These are phyloP conservation scores for Spisula solida DNA, from an alignment of 2,888 invertebrate genomes.

Conservation along the genomic window DNA sequence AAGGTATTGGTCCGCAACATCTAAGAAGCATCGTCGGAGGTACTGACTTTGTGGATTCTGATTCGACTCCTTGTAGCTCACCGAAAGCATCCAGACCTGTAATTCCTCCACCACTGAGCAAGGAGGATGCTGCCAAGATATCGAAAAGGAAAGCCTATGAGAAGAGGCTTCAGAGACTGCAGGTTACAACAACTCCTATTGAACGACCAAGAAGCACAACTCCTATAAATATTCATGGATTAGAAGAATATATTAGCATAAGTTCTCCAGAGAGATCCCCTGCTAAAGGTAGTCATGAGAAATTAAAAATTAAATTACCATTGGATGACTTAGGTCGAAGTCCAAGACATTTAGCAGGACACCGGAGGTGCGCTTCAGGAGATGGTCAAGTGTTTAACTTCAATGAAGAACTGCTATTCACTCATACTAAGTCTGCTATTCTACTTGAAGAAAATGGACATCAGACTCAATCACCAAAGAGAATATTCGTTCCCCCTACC, in stretches of 20 bases:
- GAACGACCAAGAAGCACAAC: slow-evolving; percentile 83
- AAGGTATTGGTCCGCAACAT: slow-evolving; percentile 35
- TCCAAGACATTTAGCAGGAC: slow-evolving; percentile 69
- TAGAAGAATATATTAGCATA: slow-evolving; percentile 82
- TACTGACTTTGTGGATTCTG: slow-evolving; percentile 54
- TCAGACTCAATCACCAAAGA: slow-evolving; percentile 78
- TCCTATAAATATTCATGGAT: slow-evolving; percentile 82
- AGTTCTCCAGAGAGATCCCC: slow-evolving; percentile 81
- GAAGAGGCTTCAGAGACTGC: slow-evolving; percentile 80
- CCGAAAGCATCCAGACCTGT: slow-evolving; percentile 70
- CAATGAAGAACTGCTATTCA: slow-evolving; percentile 83
- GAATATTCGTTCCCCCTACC: slow-evolving; percentile 83
- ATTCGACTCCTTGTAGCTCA: slow-evolving; percentile 78
- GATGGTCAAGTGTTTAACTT: slow-evolving; percentile 77
- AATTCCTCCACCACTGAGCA: slow-evolving; percentile 69
- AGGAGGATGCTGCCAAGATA: slow-evolving; percentile 70
- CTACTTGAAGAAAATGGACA: slow-evolving; percentile 78
- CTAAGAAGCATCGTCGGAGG: slow-evolving; percentile 1
- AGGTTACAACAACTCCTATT: slow-evolving; percentile 83
- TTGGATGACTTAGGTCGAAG: slow-evolving; percentile 80
- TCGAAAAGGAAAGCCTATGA: slow-evolving; percentile 84
- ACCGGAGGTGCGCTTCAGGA: slow-evolving; percentile 51
- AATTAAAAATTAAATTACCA: slow-evolving; percentile 83
- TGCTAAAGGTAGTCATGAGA: slow-evolving; percentile 71
- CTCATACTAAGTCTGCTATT: slow-evolving; percentile 82